Evolutionary conservation across 2,797 vertebrate species (phyloP), one percentile per base, ranked within the genome.

Genomic region (Mycteria americana): DNA sequence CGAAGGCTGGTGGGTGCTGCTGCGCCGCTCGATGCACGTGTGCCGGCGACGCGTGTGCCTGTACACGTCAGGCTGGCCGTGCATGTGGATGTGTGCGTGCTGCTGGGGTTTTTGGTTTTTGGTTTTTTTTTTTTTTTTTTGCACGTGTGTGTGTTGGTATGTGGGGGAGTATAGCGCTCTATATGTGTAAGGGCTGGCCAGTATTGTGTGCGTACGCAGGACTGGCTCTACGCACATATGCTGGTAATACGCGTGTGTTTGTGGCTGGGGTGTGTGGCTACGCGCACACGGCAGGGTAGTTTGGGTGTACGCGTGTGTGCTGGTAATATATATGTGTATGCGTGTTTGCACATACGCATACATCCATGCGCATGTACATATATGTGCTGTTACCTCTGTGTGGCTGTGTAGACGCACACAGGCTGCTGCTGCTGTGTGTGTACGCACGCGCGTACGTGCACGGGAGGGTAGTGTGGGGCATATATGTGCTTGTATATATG

Each of bases 321-420:
- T 6, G 37, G 25, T 35, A 11, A 12, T 5, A 4, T 15, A 2
- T 17, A 1, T 4, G 6, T 4, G 7, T 23, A 7, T 7, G 9
- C 24, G 7, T 54, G 28, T n/a, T 7, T 11, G 63, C 46, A 43
- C 6, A 6, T 12, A 31, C 31, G 30, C 30, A 18, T 53, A 53
- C 4, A 18, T 11, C 14, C 25, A 8, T 39, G 6, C 43, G 30
- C 8, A 24, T 18, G 31, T 11, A 13, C 3, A 37, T 4, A 8
- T 21, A 7, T 14, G 39, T 46, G 81, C 68, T 37, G 24, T 8
- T 60, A n/a, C 33, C 2, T 2, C 31, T 9, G 45, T 2, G 54
- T 5, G 23, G 23, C 64, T 8, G 74, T 24, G 11, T 16, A 39
- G 28, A 3, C 51, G 54, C 35, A 5, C 35, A 6, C 23, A 1